Base-by-base conservation (phyloP, 2,888 invertebrate species). In the Axea sp. region DNA sequence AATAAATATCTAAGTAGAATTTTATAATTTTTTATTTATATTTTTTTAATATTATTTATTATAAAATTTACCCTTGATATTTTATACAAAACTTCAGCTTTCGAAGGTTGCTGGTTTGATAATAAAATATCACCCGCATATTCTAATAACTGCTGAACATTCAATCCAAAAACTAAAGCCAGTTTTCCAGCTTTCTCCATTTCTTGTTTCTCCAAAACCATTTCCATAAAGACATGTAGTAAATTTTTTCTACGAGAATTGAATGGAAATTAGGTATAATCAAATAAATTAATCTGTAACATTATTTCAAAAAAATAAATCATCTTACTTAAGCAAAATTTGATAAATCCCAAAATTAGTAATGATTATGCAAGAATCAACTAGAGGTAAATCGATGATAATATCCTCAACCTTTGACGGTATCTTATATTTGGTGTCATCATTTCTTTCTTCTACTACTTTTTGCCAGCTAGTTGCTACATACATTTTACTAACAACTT, bases 91-190 rank as follows among this genome's bases (percentile, higher is more conserved):
- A 93, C 91, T 76, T 94, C 90, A 0, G 96, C 96, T 68, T 94
- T 93, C 45, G 93, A 91, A 71, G 94, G 92, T 77, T 93, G 92
- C 7, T 93, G 92, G 71, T 93, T 91, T 1, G 93, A 90, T 82
- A 97, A 89, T 81, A 95, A 90, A 86, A 94, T 90, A 87, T 96
- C 96, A 0, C 96, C 96, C 19, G 95, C 94, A 78, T 92, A 91
- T 84, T 95, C 94, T 76, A 96, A 89, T 49, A 93, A 88, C 53
- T 91, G 90, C 72, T 92, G 91, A 43, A 93, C 88, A 79, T 92
- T 91, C 51, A 93, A 86, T 41, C 91, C 90, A 81, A 91, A 91
- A 45, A 92, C 88, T 43, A 89, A 85, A 0, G 91, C 90, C 30
- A 92, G 83, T 78, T 89, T 89, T 78, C 91, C 91, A 3, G 92